Conservation (phyloP, 2,888 invertebrate species). For the Ferdinandea cuprea region DNA sequence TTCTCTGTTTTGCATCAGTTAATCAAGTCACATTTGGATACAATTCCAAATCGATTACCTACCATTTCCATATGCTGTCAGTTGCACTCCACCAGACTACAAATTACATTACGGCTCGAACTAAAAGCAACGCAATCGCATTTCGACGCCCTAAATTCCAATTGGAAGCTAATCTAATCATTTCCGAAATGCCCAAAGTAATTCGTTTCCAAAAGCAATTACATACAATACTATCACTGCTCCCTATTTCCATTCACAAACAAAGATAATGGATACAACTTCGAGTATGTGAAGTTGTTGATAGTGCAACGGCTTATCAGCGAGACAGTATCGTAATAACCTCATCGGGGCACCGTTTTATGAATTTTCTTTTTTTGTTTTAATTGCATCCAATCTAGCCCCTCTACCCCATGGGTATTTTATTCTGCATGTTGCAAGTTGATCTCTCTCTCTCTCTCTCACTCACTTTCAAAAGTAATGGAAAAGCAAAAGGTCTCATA, state of each 20-base stretch:
- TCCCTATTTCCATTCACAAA: conserved; percentile 16
- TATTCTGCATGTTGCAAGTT: neutral
- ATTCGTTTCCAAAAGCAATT: conserved; percentile 53
- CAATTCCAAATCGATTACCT: neutral
- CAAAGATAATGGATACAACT: conserved; percentile 48
- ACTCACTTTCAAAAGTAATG: neutral
- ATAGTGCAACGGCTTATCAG: conserved; percentile 28
- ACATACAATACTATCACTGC: conserved; percentile 24
- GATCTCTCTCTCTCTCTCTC: too few species aligned
- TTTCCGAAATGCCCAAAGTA: conserved; percentile 9
- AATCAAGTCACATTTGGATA: neutral
- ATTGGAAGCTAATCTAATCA: conserved; percentile 51
- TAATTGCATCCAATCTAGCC: neutral
- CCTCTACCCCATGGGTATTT: neutral
- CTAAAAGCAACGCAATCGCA: conserved; percentile 17
- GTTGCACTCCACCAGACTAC: conserved; percentile 12
- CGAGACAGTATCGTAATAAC: conserved; percentile 35
- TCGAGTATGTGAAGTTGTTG: neutral
- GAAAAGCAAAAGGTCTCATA: neutral
- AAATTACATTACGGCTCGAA: conserved; percentile 19
- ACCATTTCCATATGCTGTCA: neutral
- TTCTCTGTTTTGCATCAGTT: neutral
- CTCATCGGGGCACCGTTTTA: conserved; percentile 38
- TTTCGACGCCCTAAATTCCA: neutral
- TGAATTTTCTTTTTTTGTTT: too few species aligned